These are phyloP conservation scores for Neoitamus cyanurus DNA, from an alignment of 2,888 invertebrate genomes.

Conservation along the genomic window DNA sequence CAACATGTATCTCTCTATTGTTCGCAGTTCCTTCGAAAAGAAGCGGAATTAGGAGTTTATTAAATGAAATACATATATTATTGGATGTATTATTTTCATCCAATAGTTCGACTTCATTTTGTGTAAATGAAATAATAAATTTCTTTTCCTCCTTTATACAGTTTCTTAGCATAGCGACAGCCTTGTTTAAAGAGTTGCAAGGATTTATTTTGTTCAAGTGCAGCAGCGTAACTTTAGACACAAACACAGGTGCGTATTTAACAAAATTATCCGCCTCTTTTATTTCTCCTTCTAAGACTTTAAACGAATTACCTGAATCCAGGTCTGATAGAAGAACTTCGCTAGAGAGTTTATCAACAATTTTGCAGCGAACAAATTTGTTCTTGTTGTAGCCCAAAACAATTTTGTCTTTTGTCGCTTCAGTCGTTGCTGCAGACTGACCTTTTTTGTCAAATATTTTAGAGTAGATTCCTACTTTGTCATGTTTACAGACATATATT, in stretches of 20 bases:
- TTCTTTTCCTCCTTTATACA: background rate
- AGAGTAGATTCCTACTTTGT: background rate
- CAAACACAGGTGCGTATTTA: slow-evolving; percentile 54
- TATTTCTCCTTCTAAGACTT: slow-evolving; percentile 40
- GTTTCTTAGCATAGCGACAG: background rate
- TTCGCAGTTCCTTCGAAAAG: background rate
- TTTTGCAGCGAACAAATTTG: background rate
- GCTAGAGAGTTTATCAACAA: background rate
- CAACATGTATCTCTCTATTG: no score
- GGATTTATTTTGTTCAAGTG: background rate
- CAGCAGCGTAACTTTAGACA: slow-evolving; percentile 51
- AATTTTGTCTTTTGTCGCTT: background rate
- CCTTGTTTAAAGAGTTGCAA: background rate
- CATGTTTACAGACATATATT: background rate
- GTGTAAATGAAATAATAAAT: background rate
- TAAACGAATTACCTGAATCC: slow-evolving; percentile 53
- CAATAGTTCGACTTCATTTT: background rate
- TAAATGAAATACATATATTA: background rate
- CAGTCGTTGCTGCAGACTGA: background rate
- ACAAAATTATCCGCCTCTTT: slow-evolving; percentile 55
- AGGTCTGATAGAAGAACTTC: slow-evolving; percentile 52
- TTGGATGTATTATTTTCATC: background rate
- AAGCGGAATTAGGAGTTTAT: background rate
- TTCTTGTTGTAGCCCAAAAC: background rate
- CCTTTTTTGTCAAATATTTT: slow-evolving; percentile 17